Conservation (phyloP, 2,113 vertebrate species). For the Protobothrops flavoviridis region DNA sequence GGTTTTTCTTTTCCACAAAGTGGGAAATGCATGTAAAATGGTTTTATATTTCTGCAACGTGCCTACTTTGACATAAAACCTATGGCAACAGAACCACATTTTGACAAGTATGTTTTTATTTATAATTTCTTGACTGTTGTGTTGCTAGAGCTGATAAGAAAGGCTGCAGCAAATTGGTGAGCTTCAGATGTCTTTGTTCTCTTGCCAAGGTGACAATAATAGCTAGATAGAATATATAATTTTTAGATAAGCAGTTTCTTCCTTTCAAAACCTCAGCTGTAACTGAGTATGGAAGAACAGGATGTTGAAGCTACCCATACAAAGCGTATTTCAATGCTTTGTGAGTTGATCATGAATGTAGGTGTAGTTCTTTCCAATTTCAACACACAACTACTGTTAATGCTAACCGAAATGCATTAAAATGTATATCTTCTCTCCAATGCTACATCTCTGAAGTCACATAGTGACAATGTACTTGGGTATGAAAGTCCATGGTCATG, state of each 20-base stretch:
- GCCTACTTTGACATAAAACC: neutral
- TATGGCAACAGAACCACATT: neutral
- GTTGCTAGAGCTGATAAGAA: neutral
- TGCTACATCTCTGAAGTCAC: neutral
- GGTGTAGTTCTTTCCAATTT: neutral
- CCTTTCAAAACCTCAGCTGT: slow-evolving; percentile 11
- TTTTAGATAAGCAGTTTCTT: slow-evolving; percentile 21
- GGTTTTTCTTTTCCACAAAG: neutral
- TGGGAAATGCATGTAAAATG: neutral
- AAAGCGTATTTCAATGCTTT: neutral
- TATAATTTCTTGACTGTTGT: neutral
- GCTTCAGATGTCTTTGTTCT: slow-evolving; percentile 10
- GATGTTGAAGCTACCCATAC: neutral
- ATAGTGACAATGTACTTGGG: neutral
- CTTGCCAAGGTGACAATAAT: slow-evolving; percentile 23
- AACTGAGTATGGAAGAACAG: neutral
- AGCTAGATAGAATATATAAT: slow-evolving; percentile 14
- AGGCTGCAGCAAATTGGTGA: neutral
- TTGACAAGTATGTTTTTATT: neutral
- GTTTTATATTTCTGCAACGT: neutral
- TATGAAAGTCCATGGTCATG: neutral
- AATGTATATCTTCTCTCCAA: neutral
- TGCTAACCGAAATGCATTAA: neutral
- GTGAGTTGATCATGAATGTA: neutral
- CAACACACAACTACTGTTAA: neutral